phyloP scores from a whole-genome alignment of 2,113 vertebrate genomes.

The Peucedramus taeniatus region DNA sequence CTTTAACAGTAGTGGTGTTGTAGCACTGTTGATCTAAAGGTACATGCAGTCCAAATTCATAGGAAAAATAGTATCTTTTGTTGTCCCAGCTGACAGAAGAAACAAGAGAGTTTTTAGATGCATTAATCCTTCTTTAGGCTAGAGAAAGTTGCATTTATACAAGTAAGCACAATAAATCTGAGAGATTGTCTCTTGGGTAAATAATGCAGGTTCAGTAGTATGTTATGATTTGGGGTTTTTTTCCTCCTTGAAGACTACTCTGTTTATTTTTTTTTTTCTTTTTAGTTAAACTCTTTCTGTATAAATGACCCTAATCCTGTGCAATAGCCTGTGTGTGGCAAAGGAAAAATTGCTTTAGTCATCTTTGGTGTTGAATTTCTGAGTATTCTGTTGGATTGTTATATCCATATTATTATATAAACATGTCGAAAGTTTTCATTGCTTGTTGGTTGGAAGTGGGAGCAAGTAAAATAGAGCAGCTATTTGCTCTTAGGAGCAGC shows the following conservation, averaged over 20 bases:
- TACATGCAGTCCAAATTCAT: not conserved
- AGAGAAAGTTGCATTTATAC: not conserved
- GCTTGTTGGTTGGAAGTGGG: not conserved
- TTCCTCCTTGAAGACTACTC: not conserved
- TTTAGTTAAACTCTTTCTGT: not conserved
- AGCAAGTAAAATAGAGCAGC: not conserved
- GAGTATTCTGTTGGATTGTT: not conserved
- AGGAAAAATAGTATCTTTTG: not conserved
- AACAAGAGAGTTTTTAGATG: not conserved
- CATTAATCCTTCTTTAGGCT: not conserved
- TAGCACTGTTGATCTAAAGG: not conserved
- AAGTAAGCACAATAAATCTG: not conserved
- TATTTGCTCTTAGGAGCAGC: not conserved
- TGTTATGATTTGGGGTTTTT: not conserved
- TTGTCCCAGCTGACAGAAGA: not conserved
- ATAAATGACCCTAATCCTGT: not conserved
- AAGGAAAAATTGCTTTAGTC: not conserved
- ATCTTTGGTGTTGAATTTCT: not conserved
- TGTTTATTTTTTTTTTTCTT: not conserved
- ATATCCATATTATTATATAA: not conserved
- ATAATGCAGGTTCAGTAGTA: not conserved
- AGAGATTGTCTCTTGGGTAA: not conserved
- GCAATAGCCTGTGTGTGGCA: not conserved
- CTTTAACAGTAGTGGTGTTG: not conserved
- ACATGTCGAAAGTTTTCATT: not conserved